Base-by-base conservation (phyloP, 2,797 vertebrate genomes). In the Onychomys torridus region DNA sequence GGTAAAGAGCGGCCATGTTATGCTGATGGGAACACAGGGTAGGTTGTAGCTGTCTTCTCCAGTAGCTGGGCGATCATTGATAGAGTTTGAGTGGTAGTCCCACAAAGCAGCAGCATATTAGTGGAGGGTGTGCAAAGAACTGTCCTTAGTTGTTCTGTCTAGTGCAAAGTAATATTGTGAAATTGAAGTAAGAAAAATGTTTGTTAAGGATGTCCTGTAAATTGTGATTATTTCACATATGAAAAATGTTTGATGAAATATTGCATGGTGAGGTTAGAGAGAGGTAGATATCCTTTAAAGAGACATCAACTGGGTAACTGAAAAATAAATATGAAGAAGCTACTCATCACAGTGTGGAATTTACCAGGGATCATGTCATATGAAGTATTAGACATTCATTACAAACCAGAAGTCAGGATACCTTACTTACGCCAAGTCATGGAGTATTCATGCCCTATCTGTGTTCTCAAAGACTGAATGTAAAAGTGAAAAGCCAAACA, bases 401-500 rank as follows among this genome's bases (percentile, higher is more conserved):
- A n/a, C 32, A n/a, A 94, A 90, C 16, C n/a, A 34, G n/a, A 73
- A 90, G 89, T 61, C 71, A 82, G 6, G 29, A 91, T 37, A 63
- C 34, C 0, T 84, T 84, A 43, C 1, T 83, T 83, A 78, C 27
- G 2, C 55, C 77, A 16, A 67, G 32, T 27, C 37, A 63, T 4
- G 57, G 7, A n/a, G 37, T 67, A 11, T 71, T 27, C 55, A 3
- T 32, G 5, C 16, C 19, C 16, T 75, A 1, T 61, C 37, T 90
- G 73, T 93, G 37, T 29, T 14, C 29, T 92, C 37, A n/a, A 34
- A 82, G 87, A 25, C 23, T 83, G 37, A 85, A 23, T 71, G 2
- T 57, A 78, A 90, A 65, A 94, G 40, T 55, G 11, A n/a, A 96
- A 92, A 73, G n/a, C 57, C 75, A 11, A 92, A 46, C 21, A 69